Conservation (phyloP, 2,888 invertebrate genomes). For the Tetramorium bicarinatum region DNA sequence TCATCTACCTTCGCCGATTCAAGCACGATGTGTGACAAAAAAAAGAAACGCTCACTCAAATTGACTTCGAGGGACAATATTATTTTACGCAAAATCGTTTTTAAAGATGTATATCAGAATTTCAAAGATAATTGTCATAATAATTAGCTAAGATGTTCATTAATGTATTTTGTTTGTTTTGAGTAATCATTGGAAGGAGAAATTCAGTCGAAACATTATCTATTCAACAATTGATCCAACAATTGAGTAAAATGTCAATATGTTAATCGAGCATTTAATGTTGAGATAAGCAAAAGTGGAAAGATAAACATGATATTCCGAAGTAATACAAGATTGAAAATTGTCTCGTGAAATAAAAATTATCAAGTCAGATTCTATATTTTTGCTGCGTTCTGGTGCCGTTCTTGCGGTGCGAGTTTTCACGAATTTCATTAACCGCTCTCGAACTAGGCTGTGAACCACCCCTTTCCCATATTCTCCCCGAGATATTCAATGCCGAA, state of each 20-base stretch:
- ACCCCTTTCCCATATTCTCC: background rate
- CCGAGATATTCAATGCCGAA: slow-evolving; percentile 38
- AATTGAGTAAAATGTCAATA: background rate
- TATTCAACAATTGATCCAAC: background rate
- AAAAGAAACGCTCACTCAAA: background rate
- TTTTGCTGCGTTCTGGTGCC: background rate
- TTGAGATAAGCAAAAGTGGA: background rate
- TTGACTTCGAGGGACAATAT: too few species aligned
- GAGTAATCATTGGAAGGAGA: background rate
- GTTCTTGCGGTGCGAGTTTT: background rate
- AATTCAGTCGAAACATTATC: background rate
- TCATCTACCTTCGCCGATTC: background rate
- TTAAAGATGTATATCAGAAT: background rate
- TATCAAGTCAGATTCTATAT: background rate
- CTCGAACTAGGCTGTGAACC: background rate
- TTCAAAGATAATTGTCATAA: too few species aligned
- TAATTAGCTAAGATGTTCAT: too few species aligned
- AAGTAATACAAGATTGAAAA: background rate
- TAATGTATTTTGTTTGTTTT: too few species aligned
- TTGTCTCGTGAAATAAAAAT: background rate
- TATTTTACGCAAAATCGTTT: background rate
- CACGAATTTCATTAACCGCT: slow-evolving; percentile 23
- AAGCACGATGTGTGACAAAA: background rate
- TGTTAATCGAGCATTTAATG: background rate
- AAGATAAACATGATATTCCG: background rate